Evolutionary conservation across 2,113 vertebrate genomes (phyloP), one percentile per base, ranked within the genome.

Genomic region (Planiliza haematocheilus): DNA sequence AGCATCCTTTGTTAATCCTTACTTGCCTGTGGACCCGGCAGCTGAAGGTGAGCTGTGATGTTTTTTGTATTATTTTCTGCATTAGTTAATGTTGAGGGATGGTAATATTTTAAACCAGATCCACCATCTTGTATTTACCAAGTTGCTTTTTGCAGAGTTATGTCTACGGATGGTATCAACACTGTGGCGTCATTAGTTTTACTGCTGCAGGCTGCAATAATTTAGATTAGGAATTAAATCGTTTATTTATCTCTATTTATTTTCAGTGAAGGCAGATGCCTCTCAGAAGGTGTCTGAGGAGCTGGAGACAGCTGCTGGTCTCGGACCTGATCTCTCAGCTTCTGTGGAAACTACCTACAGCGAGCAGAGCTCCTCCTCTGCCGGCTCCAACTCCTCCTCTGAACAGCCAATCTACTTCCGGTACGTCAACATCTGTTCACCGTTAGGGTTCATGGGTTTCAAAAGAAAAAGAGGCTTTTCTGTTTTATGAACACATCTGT

Each of bases 341-440:
- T 94, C 93, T 6, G 86, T 93, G 72, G 95, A 96, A 83, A 94
- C 94, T 0, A 86, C 93, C 0, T 90, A 81, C 41, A 85, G 94
- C 1, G 91, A 96, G 48, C 93, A 93, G 70, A 92, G 95, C 79
- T 94, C 94, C 17, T 87, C 93, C 2, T 93, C 95, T 43, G 90
- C 89, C 0, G 91, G 94, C 70, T 95, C 94, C 49, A 78, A 90
- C n/a, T 85, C 94, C 1, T 91, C 94, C 1, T 91, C 94, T 3
- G 96, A 96, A 36, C 96, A 97, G 82, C 96, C 96, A 13, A 95
- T 97, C 85, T 97, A 97, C 88, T 97, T 97, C 92, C 93, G 96
- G 96, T 97, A 84, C 10, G 62, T 41, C 12, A 8, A 21, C 43
- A 4, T 3, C 0, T 2, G 37, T 37, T 51, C 12, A 5, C 24